A percentile compares a stretch with the other conserved stretches of the same genome.
Evolutionary conservation across 2,888 invertebrate genomes (phyloP).

Genomic region (Aleiodes alternator): DNA sequence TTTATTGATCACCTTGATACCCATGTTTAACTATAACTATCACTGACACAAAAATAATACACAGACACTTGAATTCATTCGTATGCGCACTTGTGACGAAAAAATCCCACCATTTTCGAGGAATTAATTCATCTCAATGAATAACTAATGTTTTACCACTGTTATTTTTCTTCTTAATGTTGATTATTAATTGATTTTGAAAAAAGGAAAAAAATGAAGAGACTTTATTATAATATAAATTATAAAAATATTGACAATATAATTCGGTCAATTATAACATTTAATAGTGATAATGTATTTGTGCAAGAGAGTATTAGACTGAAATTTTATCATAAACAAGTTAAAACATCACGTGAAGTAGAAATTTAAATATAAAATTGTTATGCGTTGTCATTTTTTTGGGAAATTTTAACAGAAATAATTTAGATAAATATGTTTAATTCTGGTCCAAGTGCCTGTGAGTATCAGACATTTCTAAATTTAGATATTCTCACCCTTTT

Average conservation of each 20-base stretch:
- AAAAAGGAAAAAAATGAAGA: conserved; percentile 23
- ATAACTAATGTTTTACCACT: background rate
- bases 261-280: conserved; percentile 15
- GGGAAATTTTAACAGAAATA: background rate
- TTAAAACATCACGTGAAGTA: conserved; percentile 12
- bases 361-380: conserved; percentile 15
- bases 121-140: conserved; percentile 8
- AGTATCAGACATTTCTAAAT: conserved; percentile 11
- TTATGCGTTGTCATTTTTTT: conserved; percentile 13
- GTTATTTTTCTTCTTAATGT: background rate
- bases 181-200: background rate
- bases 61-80: background rate
- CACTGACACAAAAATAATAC: background rate
- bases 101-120: background rate
- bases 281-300: conserved; percentile 26
- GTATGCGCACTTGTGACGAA: conserved; percentile 20
- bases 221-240: background rate
- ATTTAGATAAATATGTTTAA: conserved; percentile 34
- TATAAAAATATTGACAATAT: conserved; percentile 19
- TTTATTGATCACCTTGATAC: conserved; percentile 22
- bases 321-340: conserved; percentile 34
- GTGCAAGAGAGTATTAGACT: conserved; percentile 24
- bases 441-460: conserved; percentile 31
- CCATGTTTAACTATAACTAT: conserved; percentile 1
- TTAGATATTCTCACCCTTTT: conserved; percentile 11